These are phyloP conservation scores for Ophthalmolycus amberensis DNA, from an alignment of 2,113 vertebrate species.

Conservation along the genomic window DNA sequence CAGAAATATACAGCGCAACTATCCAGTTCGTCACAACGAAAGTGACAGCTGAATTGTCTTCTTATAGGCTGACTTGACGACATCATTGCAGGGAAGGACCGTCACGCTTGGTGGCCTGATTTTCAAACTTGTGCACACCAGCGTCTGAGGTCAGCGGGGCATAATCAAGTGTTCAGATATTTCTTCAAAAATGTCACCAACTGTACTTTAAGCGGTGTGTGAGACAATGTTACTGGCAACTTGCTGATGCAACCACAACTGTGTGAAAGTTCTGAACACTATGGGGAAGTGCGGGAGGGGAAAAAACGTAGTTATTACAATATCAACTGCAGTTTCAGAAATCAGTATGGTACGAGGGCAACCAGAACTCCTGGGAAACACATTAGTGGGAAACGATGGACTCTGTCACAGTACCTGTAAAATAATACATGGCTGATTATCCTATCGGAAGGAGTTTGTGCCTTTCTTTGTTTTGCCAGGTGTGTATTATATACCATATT, in stretches of 20 bases:
- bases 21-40: neutral
- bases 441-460: slow-evolving; percentile 63
- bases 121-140: slow-evolving; percentile 26
- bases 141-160: slow-evolving; percentile 35
- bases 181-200: slow-evolving; percentile 31
- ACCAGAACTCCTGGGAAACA: slow-evolving; percentile 69
- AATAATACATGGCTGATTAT: slow-evolving; percentile 82
- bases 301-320: slow-evolving; percentile 36
- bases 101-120: slow-evolving; percentile 46
- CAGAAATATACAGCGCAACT: neutral
- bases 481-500: slow-evolving; percentile 62
- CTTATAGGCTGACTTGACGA: slow-evolving; percentile 29
- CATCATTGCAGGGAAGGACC: slow-evolving; percentile 36
- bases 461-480: slow-evolving; percentile 70
- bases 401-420: slow-evolving; percentile 78
- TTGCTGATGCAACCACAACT: slow-evolving; percentile 66
- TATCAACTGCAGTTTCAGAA: slow-evolving; percentile 41
- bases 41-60: slow-evolving; percentile 17
- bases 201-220: slow-evolving; percentile 29
- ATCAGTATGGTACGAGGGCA: slow-evolving; percentile 40
- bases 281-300: neutral
- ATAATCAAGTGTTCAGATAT: slow-evolving; percentile 55
- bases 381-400: slow-evolving; percentile 72
- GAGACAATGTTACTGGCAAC: slow-evolving; percentile 52
- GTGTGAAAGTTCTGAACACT: slow-evolving; percentile 45